These are phyloP conservation scores for Caradrina kadenii DNA, from an alignment of 2,888 invertebrate species.

Conservation along the genomic window DNA sequence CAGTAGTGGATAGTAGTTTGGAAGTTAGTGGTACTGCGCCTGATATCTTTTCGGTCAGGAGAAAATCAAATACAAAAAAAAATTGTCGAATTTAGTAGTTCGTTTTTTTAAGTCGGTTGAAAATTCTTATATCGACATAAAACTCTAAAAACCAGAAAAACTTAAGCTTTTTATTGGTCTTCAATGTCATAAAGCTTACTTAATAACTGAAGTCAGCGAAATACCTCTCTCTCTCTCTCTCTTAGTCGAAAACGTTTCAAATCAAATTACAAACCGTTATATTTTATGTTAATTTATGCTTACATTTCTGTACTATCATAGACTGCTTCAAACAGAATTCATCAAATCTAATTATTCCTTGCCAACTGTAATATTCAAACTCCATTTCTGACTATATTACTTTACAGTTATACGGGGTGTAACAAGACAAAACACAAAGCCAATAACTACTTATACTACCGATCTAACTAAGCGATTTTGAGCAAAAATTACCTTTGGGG, in stretches of 20 bases:
- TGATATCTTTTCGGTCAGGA: too few species aligned
- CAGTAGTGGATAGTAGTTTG: too few species aligned
- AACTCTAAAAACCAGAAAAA: too few species aligned
- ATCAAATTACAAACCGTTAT: constrained; percentile 38
- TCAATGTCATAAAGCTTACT: neutral
- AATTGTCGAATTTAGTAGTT: too few species aligned
- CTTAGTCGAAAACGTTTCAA: constrained; percentile 14
- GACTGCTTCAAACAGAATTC: constrained; percentile 43
- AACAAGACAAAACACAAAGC: too few species aligned
- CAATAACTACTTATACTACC: too few species aligned
- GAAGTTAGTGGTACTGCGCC: too few species aligned
- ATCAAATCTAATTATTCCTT: constrained; percentile 46
- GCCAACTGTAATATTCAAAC: constrained; percentile 35
- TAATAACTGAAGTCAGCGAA: constrained; percentile 9
- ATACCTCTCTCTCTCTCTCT: neutral
- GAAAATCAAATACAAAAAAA: too few species aligned
- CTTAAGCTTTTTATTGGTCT: neutral
- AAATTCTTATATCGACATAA: too few species aligned
- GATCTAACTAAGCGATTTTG: too few species aligned
- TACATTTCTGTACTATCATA: constrained; percentile 25
- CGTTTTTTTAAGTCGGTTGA: too few species aligned
- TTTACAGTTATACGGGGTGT: constrained; percentile 4
- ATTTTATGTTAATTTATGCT: constrained; percentile 48
- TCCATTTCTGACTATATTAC: constrained; percentile 7
- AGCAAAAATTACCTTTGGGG: too few species aligned